Evolutionary conservation across 2,113 vertebrate species (phyloP), one percentile per base, ranked within the genome.

Genomic region (Hystrix brachyura): DNA sequence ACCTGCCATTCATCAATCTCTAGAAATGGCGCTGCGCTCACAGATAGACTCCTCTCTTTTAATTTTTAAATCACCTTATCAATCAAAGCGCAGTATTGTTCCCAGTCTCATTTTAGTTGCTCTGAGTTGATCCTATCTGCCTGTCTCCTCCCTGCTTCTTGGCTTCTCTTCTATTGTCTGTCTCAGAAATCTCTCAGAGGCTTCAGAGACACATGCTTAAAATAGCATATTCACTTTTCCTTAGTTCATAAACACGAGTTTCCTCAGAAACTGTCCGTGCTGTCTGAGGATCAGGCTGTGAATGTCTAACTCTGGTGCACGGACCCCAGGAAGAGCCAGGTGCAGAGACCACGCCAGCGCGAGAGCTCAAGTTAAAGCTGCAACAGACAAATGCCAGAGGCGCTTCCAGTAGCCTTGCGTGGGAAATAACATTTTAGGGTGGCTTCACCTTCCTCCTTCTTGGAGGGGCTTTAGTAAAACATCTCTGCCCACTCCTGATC

Each of bases 11-110:
- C 91, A 96, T 92, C 79, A 96, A 78, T 95, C 87, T 90, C 89
- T 38, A 79, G 88, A 87, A 95, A 65, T 64, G 84, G 91, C 84
- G 96, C 95, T 95, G 94, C 90, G 95, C 90, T 94, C 93, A 91
- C 92, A 94, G 97, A 96, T 57, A 89, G 92, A 95, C 87, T 97
- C 57, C 25, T 76, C 83, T 92, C 67, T 96, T 84, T 96, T 98
- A 95, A 98, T 91, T 97, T 94, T 97, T 97, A 97, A 98, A 98
- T 96, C 84, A 92, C 76, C 80, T 18, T 97, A 96, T 94, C 97
- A 97, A 79, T 97, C 97, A 98, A 97, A 98, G 84, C 21, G 3
- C 69, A 14, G 34, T 55, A 88, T 95, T 97, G 78, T 98, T 97
- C 96, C 96, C 95, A 57, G 90, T 69, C 34, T 64, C 84, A 92